Evolutionary conservation across 2,888 invertebrate species (phyloP), one percentile per base, ranked within the genome.

Genomic region (Ophion obscuratus): DNA sequence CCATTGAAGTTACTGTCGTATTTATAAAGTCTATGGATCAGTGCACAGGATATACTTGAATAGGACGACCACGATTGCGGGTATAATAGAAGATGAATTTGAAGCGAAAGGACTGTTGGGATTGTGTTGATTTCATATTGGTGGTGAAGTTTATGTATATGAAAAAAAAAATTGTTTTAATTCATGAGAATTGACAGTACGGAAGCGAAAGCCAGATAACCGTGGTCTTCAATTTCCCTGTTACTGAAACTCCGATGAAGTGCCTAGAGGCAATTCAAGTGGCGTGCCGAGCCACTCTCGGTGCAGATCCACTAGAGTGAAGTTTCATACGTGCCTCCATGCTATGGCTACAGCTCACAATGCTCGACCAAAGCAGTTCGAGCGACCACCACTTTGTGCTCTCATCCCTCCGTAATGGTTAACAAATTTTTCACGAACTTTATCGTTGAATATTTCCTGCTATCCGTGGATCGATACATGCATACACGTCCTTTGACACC

Each of bases 391-490:
- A 20, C 57, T 17, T 57, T 70, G 11, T 47, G 9, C 24, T 75
- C 59, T 57, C 44, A 40, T 40, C 67, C 57, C 47, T 44, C 68
- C 59, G 20, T 81, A 66, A 24, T n/a, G 57, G 79, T 71, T 71
- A 61, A 66, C 70, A 79, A 78, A 74, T 78, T 83, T 81, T 83
- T 62, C 57, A 67, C 79, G 40, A 76, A 80, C 71, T 80, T 80
- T 59, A 82, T 67, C 76, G 76, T 71, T 40, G 78, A 75, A 73
- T 77, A 67, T 73, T 59, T 75, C 62, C 14, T 40, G 31, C 14
- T 53, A 31, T 44, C 4, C 62, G 44, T 36, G 17, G 17, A 53
- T 66, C 64, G 40, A 73, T 31, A 66, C 57, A 44, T 20, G 36
- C 40, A 44, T 20, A 53, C 53, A n/a, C 61, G 44, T 14, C 31